Base-by-base conservation (phyloP, 2,888 invertebrate species). In the Ommatoiulus sabulosus region DNA sequence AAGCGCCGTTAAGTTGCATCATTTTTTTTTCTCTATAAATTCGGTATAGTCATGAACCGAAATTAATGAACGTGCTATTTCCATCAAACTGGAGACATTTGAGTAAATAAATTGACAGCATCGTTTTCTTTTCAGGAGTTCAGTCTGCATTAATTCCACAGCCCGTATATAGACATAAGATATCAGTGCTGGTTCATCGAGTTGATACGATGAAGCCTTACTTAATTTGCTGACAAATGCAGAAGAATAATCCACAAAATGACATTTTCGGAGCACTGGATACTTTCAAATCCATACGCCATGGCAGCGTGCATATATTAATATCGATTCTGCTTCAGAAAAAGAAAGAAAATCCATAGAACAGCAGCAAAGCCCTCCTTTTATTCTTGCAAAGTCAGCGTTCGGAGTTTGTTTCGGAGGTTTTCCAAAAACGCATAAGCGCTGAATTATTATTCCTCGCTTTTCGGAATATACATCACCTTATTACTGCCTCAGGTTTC, bases 181-280 rank as follows among this genome's bases (percentile, higher is more conserved):
- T 52, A 52, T 12, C 46, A 12, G 46, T 3, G 46, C 46, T 10
- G 12, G 7, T 46, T 15, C 57, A 57, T 57, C 12, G 17, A 63
- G 20, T 63, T 63, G 63, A 63, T 63, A 6, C 20, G 63, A 63
- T 63, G 63, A n/a, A 63, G 63, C 63, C 20, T 8, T 15, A 20
- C 63, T 63, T 63, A 63, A 63, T 63, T 63, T 63, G 63, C 63
- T 63, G 63, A 63, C 63, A 63, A 63, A 63, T 63, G 63, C 63
- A 63, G 20, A 63, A 63, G 63, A 20, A 63, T 20, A 20, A 63
- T 20, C 7, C 20, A 63, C 63, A n/a, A 4, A 63, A 63, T 20
- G 63, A 63, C 20, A 63, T 63, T 63, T 52, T 15, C 15, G 57
- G 63, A 63, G 63, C 63, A n/a, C 5, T 5, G 63, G 63, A 63